phyloP scores from a whole-genome alignment of 2,888 invertebrate species.

The Dusona sp. region DNA sequence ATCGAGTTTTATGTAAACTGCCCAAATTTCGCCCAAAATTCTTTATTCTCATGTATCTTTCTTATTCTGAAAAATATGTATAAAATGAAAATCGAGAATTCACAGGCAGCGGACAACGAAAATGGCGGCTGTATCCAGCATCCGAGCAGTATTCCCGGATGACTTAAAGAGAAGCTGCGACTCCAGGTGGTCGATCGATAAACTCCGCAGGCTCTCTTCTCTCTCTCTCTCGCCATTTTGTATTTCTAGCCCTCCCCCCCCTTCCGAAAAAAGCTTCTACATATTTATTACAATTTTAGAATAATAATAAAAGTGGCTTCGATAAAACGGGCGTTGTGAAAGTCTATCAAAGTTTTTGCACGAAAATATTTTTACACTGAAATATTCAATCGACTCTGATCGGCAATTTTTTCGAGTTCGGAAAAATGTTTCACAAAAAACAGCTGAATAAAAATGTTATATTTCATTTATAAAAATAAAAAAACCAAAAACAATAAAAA shows the following conservation, averaged over 20 bases:
- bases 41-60: neutral
- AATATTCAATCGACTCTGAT: too few relatives aligned
- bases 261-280: neutral
- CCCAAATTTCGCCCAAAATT: neutral
- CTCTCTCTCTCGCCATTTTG: constrained; percentile 27
- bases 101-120: constrained; percentile 7
- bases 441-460: neutral
- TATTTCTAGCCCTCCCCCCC: neutral
- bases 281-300: neutral
- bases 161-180: constrained; percentile 84
- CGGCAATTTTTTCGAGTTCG: too few relatives aligned
- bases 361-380: too few relatives aligned
- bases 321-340: neutral
- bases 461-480: neutral
- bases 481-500: neutral
- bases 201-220: constrained; percentile 70
- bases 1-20: neutral
- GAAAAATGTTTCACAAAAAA: neutral
- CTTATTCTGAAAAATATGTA: neutral
- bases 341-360: neutral
- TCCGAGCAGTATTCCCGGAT: constrained; percentile 77
- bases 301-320: neutral
- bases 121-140: constrained; percentile 72
- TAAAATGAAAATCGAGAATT: constrained; percentile 2
- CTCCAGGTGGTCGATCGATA: constrained; percentile 81